These are phyloP conservation scores for Apis florea DNA, from an alignment of 1,140 invertebrate species.

Conservation along the genomic window DNA sequence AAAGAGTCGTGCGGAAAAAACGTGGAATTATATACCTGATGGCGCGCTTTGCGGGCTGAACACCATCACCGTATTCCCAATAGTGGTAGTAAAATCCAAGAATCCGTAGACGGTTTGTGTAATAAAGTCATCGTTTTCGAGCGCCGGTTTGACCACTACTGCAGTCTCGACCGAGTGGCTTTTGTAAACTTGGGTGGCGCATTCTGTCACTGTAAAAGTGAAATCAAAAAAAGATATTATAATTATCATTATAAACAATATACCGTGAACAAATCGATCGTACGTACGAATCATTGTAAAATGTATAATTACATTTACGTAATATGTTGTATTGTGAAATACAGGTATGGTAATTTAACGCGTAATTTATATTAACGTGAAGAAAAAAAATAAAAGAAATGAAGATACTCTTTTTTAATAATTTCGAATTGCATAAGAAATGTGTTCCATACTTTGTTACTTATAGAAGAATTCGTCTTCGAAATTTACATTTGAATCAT, in stretches of 20 bases:
- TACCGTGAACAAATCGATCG: no score
- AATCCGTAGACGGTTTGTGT: slow-evolving; percentile 95
- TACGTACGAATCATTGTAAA: no score
- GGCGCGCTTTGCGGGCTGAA: slow-evolving; percentile 90
- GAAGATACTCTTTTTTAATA: neutral
- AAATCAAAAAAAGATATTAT: neutral
- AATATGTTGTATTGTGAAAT: no score
- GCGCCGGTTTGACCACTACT: slow-evolving; percentile 50
- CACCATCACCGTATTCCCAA: slow-evolving; percentile 94
- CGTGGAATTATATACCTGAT: slow-evolving; percentile 73
- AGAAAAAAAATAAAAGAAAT: no score
- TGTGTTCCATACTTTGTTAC: neutral
- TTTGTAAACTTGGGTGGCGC: slow-evolving; percentile 73
- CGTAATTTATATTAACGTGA: no score
- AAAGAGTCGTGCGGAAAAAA: neutral
- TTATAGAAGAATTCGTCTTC: neutral
- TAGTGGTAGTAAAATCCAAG: slow-evolving; percentile 93
- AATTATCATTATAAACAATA: no score
- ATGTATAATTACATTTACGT: no score
- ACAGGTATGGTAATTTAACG: no score
- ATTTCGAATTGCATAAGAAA: neutral
- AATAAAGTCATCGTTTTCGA: slow-evolving; percentile 76
- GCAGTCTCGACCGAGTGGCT: slow-evolving; percentile 47
- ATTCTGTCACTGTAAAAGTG: slow-evolving; percentile 68
- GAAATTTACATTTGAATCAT: slow-evolving; percentile 12